Evolutionary conservation across 2,888 invertebrate species (phyloP).

Genomic region (Xiphydria camelus): DNA sequence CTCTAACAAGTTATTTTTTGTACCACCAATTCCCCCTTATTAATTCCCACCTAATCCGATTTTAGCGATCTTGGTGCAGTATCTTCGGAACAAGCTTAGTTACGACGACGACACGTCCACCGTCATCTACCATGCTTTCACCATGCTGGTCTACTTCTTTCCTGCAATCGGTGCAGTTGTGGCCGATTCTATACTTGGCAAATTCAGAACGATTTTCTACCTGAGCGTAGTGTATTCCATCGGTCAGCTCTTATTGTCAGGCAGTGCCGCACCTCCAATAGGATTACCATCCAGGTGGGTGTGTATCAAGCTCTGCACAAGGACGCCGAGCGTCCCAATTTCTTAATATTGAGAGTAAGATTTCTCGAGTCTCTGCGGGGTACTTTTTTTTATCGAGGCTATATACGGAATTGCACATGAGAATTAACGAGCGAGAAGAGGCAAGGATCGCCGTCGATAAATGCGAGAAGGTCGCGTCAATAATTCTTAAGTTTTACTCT

Average conservation of each 20-base stretch:
- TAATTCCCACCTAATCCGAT: conserved; percentile 1
- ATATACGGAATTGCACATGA: too few relatives aligned
- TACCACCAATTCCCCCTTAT: neutral
- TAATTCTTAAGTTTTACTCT: too few relatives aligned
- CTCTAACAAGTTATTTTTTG: too few relatives aligned
- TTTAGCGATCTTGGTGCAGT: conserved; percentile 94
- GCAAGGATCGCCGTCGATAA: too few relatives aligned
- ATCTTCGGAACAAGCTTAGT: conserved; percentile 77
- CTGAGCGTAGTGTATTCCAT: conserved; percentile 83
- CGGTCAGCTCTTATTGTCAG: conserved; percentile 79
- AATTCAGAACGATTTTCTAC: conserved; percentile 88
- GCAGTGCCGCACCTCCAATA: conserved; percentile 68
- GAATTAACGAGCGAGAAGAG: too few relatives aligned
- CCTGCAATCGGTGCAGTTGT: conserved; percentile 90
- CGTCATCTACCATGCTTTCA: conserved; percentile 86
- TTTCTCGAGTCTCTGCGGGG: too few relatives aligned
- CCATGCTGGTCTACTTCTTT: conserved; percentile 87
- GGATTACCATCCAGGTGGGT: conserved; percentile 65
- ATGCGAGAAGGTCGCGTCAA: too few relatives aligned
- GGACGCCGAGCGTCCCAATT: too few relatives aligned
- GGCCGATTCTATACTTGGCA: conserved; percentile 90
- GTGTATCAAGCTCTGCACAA: neutral
- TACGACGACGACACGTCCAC: conserved; percentile 78
- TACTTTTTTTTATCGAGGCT: too few relatives aligned
- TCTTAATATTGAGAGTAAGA: too few relatives aligned